Conservation (phyloP, 2,888 invertebrate species). For the Cataglyphis livida region DNA sequence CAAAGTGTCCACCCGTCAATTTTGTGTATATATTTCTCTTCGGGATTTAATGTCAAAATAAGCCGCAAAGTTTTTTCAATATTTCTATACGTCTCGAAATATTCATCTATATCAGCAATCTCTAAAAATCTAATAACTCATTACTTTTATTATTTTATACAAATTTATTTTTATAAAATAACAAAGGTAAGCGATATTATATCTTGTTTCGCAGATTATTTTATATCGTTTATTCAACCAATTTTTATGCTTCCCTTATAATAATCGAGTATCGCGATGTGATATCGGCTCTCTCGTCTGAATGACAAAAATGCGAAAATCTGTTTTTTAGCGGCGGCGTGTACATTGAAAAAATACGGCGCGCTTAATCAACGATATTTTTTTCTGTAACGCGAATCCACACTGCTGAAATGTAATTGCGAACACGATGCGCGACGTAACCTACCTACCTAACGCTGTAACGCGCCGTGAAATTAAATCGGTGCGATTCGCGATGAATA, state of each 20-base stretch:
- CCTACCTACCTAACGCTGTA: constrained; percentile 46
- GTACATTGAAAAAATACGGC: constrained; percentile 2
- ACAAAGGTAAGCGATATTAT: background rate
- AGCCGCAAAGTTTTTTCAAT: background rate
- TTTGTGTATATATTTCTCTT: background rate
- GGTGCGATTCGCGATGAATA: constrained; percentile 71
- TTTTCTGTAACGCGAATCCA: constrained; percentile 17
- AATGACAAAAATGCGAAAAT: background rate
- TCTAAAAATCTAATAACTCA: background rate
- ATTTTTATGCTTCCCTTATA: background rate
- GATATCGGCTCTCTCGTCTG: background rate
- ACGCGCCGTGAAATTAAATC: constrained; percentile 76
- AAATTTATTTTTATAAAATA: background rate
- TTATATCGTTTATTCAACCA: constrained; percentile 8
- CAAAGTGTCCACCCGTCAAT: background rate
- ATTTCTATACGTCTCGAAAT: background rate
- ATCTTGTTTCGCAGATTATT: constrained; percentile 7
- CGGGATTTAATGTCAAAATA: constrained; percentile 8
- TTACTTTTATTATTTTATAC: background rate
- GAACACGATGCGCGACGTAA: constrained; percentile 53
- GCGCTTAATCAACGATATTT: constrained; percentile 66
- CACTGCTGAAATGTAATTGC: constrained; percentile 71
- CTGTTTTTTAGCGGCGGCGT: background rate
- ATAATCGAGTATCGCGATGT: constrained; percentile 10
- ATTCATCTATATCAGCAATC: background rate